These are phyloP conservation scores for Suncus etruscus DNA, from an alignment of 2,113 vertebrate species.

Conservation along the genomic window DNA sequence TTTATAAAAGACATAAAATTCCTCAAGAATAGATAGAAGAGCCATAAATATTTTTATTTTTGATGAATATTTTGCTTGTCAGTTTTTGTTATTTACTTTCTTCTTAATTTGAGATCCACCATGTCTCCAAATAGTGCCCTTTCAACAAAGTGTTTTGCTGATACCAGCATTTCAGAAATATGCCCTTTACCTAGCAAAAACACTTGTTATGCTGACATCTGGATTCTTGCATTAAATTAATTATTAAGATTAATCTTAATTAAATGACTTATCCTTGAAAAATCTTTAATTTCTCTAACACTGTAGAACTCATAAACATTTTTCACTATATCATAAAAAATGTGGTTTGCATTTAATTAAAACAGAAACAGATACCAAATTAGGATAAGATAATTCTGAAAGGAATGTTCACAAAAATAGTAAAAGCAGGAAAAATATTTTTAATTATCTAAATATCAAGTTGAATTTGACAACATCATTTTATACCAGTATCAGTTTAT, in stretches of 20 bases:
- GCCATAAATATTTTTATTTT: slow-evolving; percentile 1
- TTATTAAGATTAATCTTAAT: neutral
- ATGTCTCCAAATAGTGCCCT: neutral
- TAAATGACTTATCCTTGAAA: neutral
- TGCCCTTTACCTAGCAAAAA: neutral
- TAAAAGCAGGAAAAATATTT: neutral
- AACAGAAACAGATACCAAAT: neutral
- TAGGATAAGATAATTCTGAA: neutral
- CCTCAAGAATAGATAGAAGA: neutral
- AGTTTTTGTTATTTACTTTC: slow-evolving; percentile 18
- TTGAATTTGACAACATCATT: neutral
- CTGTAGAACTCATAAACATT: neutral
- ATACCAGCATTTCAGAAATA: neutral
- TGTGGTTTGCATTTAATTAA: neutral
- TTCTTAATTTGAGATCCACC: neutral
- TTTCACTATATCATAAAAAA: neutral
- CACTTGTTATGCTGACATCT: neutral
- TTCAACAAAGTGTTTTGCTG: neutral
- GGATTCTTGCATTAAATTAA: neutral
- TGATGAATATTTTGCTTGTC: neutral
- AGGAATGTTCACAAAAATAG: neutral
- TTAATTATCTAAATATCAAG: neutral
- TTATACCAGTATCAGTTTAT: neutral
- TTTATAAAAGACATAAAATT: slow-evolving; percentile 38
- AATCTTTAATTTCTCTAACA: neutral